phyloP scores from a whole-genome alignment of 1,140 invertebrate species.

The Colletes latitarsis region DNA sequence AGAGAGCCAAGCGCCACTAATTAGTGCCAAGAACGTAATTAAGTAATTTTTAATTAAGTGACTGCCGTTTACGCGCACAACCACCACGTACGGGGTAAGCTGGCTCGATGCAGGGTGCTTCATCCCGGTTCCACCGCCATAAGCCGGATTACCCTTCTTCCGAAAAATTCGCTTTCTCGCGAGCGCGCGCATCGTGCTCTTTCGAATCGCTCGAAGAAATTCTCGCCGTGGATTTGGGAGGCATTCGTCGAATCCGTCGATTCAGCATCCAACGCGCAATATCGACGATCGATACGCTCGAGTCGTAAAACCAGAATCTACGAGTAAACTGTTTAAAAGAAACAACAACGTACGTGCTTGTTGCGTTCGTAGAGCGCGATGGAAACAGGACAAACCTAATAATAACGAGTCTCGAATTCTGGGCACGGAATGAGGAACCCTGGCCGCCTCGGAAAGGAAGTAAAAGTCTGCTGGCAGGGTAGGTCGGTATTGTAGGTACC shows the following conservation, averaged over 20 bases:
- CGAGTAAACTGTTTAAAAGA: no score
- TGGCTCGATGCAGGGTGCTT: conserved; percentile 69
- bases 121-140: conserved; percentile 63
- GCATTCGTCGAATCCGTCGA: not conserved
- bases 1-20: conserved; percentile 80
- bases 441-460: conserved; percentile 16
- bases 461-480: conserved; percentile 25
- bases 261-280: conserved; percentile 16
- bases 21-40: conserved; percentile 85
- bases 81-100: conserved; percentile 64
- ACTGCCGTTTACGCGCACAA: conserved; percentile 79
- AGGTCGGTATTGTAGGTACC: conserved; percentile 53
- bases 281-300: conserved; percentile 23
- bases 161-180: conserved; percentile 58
- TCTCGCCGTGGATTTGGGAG: not conserved
- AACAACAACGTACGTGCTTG: no score
- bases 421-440: conserved; percentile 3
- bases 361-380: no score
- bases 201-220: not conserved
- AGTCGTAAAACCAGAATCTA: not conserved
- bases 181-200: not conserved
- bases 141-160: conserved; percentile 63
- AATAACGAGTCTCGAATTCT: not conserved
- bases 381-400: not conserved
- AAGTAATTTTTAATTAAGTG: conserved; percentile 86